Conservation (phyloP, 2,113 vertebrate species). For the Nesospiza acunhae region DNA sequence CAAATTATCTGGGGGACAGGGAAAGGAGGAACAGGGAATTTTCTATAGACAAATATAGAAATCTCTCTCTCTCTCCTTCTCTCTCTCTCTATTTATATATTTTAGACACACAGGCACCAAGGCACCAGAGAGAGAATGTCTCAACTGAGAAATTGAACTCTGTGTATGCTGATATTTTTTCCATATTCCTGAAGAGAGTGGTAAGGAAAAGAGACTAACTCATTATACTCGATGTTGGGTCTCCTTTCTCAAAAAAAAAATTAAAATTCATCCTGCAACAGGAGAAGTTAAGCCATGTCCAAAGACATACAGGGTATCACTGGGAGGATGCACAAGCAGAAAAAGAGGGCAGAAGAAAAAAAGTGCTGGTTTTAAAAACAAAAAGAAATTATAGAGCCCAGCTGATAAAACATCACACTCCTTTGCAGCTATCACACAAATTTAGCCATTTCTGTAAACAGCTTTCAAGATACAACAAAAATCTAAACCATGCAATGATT, state of each 20-base stretch:
- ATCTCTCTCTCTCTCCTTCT: neutral
- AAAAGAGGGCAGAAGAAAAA: neutral
- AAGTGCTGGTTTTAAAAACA: neutral
- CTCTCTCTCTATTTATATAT: neutral
- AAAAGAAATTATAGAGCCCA: neutral
- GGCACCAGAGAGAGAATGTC: neutral
- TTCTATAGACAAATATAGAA: slow-evolving; percentile 10
- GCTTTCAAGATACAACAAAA: neutral
- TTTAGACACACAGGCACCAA: slow-evolving; percentile 2
- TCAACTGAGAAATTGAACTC: slow-evolving; percentile 22
- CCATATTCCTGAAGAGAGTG: neutral
- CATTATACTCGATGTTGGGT: neutral
- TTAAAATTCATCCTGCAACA: slow-evolving; percentile 33
- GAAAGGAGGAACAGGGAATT: slow-evolving; percentile 1
- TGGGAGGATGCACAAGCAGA: neutral
- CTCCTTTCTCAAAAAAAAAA: neutral
- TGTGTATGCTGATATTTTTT: neutral
- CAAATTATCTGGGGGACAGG: neutral
- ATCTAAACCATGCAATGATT: neutral
- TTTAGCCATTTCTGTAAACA: neutral
- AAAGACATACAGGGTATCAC: neutral
- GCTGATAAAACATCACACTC: slow-evolving; percentile 14
- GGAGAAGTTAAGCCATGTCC: slow-evolving; percentile 13
- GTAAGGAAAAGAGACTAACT: neutral
- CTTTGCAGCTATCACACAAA: neutral